Base-by-base conservation (phyloP, 2,888 invertebrate genomes). In the Cabera pusaria region DNA sequence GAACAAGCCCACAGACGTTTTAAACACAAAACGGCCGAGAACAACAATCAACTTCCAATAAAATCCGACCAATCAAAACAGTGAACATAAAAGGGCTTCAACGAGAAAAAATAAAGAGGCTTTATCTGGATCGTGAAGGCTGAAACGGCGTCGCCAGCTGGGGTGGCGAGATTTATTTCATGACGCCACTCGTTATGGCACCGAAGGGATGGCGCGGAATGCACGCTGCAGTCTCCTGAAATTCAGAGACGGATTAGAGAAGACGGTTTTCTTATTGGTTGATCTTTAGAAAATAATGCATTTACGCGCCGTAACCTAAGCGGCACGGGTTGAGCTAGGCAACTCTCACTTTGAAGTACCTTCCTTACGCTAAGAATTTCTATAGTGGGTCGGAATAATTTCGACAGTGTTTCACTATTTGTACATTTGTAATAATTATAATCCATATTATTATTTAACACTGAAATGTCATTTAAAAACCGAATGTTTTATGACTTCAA, bases 111-210 rank as follows among this genome's bases (percentile, higher is more conserved):
- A 84, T 83, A 83, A 83, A 84, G 81, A 75, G 75, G 76, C 76
- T 85, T 84, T 80, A 82, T 81, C 77, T 79, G 52, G 56, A 49
- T 68, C 64, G 69, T 79, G 82, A 82, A 79, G 76, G 74, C 76
- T 78, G 77, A 67, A 71, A 64, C 60, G 68, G 64, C 70, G 53
- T 44, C 49, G 59, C 66, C 70, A 63, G 59, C 61, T 55, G 71
- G 87, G 86, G 87, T 73, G 79, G 75, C 50, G 73, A 85, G 87
- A 87, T 87, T 87, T 87, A 87, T 87, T 74, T 82, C 81, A 77
- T 69, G 81, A 83, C 82, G 78, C 71, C 56, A 72, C 75, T 75
- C 80, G 84, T 84, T 84, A 85, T 73, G 72, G 82, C 68, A 74
- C 85, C 78, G 62, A 79, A 78, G 85, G 85, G 85, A 57, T 62